These are phyloP conservation scores for Asteroscopus sphinx DNA, from an alignment of 2,888 invertebrate genomes.

Conservation along the genomic window DNA sequence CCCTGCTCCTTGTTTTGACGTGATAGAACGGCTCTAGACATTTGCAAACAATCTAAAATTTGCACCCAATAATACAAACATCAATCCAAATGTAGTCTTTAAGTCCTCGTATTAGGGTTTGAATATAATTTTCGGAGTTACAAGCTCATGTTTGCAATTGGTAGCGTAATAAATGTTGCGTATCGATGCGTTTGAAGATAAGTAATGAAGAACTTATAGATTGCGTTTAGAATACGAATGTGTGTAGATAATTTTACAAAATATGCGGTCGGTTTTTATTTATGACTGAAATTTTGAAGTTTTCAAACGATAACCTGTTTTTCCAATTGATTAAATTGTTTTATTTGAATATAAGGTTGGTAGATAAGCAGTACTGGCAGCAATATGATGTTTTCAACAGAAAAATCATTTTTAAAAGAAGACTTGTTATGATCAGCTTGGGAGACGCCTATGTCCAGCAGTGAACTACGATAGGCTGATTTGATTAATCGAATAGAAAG, in stretches of 20 bases:
- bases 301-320: slow-evolving; percentile 15
- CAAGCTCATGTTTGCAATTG: slow-evolving; percentile 61
- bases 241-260: slow-evolving; percentile 66
- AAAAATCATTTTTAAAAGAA: too few relatives aligned
- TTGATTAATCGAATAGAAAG: neutral
- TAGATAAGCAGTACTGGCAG: too few relatives aligned
- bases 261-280: slow-evolving; percentile 51
- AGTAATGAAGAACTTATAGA: slow-evolving; percentile 87
- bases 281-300: slow-evolving; percentile 39
- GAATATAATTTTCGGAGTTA: slow-evolving; percentile 14
- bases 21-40: slow-evolving; percentile 85
- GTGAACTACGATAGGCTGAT: too few relatives aligned
- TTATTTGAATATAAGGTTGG: too few relatives aligned
- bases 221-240: slow-evolving; percentile 79
- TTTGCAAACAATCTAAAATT: slow-evolving; percentile 68
- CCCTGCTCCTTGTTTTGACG: slow-evolving; percentile 88
- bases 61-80: slow-evolving; percentile 35
- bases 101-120: slow-evolving; percentile 28
- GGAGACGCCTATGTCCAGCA: neutral
- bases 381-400: too few relatives aligned
- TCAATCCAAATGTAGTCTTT: slow-evolving; percentile 50
- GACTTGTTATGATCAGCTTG: too few relatives aligned
- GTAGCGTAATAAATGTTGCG: slow-evolving; percentile 87
- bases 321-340: slow-evolving; percentile 6
- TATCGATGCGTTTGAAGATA: slow-evolving; percentile 89